These are phyloP conservation scores for Napeogenes inachia DNA, from an alignment of 2,888 invertebrate genomes.

Conservation along the genomic window DNA sequence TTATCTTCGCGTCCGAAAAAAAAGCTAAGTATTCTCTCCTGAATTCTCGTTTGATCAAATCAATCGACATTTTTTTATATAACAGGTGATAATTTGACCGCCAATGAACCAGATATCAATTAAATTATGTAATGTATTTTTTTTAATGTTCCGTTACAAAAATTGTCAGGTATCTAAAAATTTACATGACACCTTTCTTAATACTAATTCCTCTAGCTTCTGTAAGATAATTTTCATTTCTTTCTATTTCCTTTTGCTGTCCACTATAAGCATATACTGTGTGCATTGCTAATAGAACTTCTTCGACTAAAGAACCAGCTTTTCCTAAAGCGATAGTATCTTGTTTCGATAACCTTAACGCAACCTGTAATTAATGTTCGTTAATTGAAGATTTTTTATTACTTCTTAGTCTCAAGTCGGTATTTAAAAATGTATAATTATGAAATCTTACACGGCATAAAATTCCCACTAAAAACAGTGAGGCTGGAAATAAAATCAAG, in stretches of 20 bases:
- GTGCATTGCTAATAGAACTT: conserved; percentile 84
- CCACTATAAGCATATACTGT: conserved; percentile 90
- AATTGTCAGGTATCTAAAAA: no score
- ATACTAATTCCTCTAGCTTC: conserved; percentile 82
- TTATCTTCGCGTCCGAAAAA: no score
- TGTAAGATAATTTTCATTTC: conserved; percentile 80
- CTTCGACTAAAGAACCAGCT: conserved; percentile 87
- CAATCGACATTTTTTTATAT: no score
- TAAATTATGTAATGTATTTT: no score
- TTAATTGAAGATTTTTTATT: background rate
- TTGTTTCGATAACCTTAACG: conserved; percentile 79
- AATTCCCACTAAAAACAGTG: conserved; percentile 79
- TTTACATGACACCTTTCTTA: conserved; percentile 68
- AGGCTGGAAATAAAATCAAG: conserved; percentile 82
- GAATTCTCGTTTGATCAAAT: no score
- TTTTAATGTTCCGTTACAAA: background rate
- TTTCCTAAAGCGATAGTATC: conserved; percentile 85
- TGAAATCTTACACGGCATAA: conserved; percentile 75
- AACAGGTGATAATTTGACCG: no score
- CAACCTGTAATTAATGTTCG: conserved; percentile 59
- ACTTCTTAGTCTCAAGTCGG: background rate
- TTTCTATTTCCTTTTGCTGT: conserved; percentile 80
- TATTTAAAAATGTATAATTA: background rate
- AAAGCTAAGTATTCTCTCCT: no score
- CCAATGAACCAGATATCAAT: no score